phyloP scores from a whole-genome alignment of 2,113 vertebrate species.

The Tetraodon nigroviridis region DNA sequence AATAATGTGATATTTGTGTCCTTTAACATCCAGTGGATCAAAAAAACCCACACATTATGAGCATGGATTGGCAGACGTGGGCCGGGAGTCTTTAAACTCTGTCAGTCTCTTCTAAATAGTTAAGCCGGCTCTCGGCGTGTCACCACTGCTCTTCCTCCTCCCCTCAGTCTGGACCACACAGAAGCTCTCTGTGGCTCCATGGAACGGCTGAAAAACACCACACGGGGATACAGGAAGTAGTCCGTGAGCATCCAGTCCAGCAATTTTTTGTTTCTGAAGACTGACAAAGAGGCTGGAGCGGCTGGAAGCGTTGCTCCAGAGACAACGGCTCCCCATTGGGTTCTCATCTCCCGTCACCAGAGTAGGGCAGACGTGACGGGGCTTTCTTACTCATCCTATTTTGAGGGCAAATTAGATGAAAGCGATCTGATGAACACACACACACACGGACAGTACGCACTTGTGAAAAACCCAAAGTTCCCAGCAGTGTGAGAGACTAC shows the following conservation, averaged over 20 bases:
- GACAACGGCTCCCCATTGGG: constrained; percentile 51
- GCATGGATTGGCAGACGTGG: constrained; percentile 27
- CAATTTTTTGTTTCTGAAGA: background rate
- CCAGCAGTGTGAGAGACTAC: constrained; percentile 30
- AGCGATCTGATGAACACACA: constrained; percentile 35
- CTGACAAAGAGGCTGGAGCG: constrained; percentile 16
- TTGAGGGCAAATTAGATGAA: constrained; percentile 51
- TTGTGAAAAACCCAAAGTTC: constrained; percentile 41
- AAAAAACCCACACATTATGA: constrained; percentile 29
- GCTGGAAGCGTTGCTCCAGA: constrained; percentile 16
- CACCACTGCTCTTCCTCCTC: constrained; percentile 40
- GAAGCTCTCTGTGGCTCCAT: constrained; percentile 17
- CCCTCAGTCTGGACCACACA: constrained; percentile 24
- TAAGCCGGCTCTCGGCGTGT: constrained; percentile 52
- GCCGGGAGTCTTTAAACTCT: constrained; percentile 53
- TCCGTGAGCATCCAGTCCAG: constrained; percentile 23
- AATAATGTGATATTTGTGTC: constrained; percentile 36
- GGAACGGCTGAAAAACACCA: constrained; percentile 3
- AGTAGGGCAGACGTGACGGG: constrained; percentile 12
- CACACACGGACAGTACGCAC: constrained; percentile 18
- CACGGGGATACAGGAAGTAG: constrained; percentile 17
- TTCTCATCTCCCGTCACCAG: constrained; percentile 62
- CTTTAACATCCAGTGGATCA: constrained; percentile 26
- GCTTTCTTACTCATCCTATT: constrained; percentile 49
- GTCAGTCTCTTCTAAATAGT: constrained; percentile 52